Conservation (phyloP, 2,797 vertebrate genomes). For the Pelobates cultripes region DNA sequence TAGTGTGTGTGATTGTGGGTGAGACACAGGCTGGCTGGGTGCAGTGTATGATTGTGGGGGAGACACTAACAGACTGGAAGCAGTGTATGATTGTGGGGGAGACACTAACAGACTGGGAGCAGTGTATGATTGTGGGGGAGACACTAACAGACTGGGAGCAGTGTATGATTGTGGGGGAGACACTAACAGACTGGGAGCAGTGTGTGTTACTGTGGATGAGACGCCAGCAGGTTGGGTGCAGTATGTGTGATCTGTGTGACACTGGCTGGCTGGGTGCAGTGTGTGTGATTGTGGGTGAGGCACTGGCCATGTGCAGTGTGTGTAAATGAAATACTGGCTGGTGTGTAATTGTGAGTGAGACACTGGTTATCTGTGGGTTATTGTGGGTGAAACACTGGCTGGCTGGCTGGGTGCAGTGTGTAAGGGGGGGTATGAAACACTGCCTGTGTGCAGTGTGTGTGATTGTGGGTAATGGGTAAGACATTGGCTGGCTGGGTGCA, state of each 20-base stretch:
- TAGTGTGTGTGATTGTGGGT: neutral
- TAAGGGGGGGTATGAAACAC: neutral
- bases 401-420: neutral
- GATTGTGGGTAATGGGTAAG: neutral
- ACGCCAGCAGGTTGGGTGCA: no score
- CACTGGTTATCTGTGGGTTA: neutral
- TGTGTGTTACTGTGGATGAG: no score
- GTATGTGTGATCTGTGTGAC: no score
- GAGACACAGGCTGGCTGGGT: neutral
- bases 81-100: neutral
- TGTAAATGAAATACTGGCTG: conserved; percentile 1
- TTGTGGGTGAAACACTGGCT: neutral
- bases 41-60: neutral
- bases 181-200: no score
- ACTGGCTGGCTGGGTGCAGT: neutral
- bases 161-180: no score
- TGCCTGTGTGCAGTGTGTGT: neutral
- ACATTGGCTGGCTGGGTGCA: neutral
- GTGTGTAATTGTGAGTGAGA: neutral
- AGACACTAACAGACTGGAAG: neutral
- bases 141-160: no score
- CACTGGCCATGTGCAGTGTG: neutral
- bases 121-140: neutral
- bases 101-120: neutral
- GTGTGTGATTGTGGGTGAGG: neutral